Percentiles rank a stretch among this genome's conserved stretches.
phyloP scores from a whole-genome alignment of 1,140 invertebrate species.

The Chironomus tepperi region DNA sequence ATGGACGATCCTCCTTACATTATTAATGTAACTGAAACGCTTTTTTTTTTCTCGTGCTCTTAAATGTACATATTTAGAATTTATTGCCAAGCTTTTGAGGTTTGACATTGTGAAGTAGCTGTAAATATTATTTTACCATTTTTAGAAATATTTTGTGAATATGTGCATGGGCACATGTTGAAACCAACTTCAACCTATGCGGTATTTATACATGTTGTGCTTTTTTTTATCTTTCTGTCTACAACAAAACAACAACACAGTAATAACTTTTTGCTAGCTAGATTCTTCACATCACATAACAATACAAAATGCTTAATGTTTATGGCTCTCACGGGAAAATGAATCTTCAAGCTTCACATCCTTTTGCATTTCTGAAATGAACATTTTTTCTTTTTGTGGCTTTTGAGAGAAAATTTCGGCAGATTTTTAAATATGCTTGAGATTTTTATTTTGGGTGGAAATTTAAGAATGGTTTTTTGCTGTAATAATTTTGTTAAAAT shows the following conservation, averaged over 20 bases:
- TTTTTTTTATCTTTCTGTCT: not conserved
- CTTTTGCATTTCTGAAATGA: no score
- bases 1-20: not conserved
- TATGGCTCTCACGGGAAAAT: constrained; percentile 5
- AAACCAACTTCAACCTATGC: not conserved
- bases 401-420: no score
- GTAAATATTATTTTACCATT: constrained; percentile 9
- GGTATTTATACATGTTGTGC: not conserved
- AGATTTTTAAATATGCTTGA: no score
- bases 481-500: no score
- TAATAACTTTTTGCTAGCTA: not conserved
- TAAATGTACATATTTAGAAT: constrained; percentile 10
- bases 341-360: not conserved
- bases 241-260: not conserved
- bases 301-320: not conserved
- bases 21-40: constrained; percentile 9
- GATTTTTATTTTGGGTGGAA: no score
- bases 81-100: not conserved
- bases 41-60: not conserved
- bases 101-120: constrained; percentile 7
- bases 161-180: not conserved
- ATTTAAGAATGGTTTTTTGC: no score
- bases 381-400: no score
- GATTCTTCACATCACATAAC: not conserved
- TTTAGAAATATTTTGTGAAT: not conserved